These are phyloP conservation scores for Chaetogeoica ovagalla DNA, from an alignment of 2,888 invertebrate genomes.

Conservation along the genomic window DNA sequence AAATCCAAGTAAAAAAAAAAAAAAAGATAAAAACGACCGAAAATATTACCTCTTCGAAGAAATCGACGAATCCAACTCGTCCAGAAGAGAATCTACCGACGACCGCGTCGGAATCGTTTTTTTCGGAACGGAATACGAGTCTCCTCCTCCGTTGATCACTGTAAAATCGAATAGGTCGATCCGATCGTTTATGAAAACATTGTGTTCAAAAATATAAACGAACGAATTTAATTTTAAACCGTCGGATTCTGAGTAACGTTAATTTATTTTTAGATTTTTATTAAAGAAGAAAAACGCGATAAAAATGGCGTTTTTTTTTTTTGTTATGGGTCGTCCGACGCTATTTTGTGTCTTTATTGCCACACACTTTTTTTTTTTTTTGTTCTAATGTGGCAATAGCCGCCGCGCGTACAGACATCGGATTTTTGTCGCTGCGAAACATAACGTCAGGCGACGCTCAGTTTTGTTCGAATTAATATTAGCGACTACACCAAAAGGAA, in stretches of 20 bases:
- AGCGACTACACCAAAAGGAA: too few relatives aligned
- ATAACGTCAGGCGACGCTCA: too few relatives aligned
- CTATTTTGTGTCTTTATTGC: background rate
- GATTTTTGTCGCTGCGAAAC: too few relatives aligned
- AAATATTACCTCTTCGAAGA: conserved; percentile 73
- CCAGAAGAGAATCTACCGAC: conserved; percentile 85
- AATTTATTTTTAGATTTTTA: background rate
- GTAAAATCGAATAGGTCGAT: background rate
- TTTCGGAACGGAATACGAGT: conserved; percentile 39
- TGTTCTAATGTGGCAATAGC: too few relatives aligned
- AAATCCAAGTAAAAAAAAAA: background rate
- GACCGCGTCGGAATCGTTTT: conserved; percentile 62
- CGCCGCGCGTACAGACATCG: too few relatives aligned
- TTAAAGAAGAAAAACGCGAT: background rate
- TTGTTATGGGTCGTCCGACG: background rate
- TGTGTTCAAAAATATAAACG: background rate
- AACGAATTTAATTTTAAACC: background rate
- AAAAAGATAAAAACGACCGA: background rate
- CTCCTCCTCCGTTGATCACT: conserved; percentile 44
- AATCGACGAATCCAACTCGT: conserved; percentile 77
- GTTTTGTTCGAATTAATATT: too few relatives aligned
- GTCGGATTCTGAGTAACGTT: background rate
- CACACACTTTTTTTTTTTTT: background rate
- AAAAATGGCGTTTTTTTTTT: background rate
- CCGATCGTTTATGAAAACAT: background rate